These are phyloP conservation scores for Helleia helle DNA, from an alignment of 2,888 invertebrate species.

Conservation along the genomic window DNA sequence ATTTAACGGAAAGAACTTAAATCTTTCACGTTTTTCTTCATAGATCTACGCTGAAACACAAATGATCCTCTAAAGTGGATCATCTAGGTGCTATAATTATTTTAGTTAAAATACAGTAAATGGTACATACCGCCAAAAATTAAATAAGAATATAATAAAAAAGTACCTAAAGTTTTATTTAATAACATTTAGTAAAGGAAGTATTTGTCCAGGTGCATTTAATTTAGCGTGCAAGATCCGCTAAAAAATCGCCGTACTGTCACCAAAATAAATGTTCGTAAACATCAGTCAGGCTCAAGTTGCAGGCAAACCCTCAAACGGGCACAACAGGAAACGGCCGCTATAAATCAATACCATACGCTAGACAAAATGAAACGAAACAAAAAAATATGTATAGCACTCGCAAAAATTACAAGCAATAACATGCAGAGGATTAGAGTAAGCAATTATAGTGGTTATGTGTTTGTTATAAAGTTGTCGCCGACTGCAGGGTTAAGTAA, in stretches of 20 bases:
- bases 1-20: no score
- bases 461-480: constrained; percentile 31
- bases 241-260: not conserved
- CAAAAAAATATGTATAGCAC: constrained; percentile 32
- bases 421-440: constrained; percentile 63
- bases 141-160: no score
- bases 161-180: no score
- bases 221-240: not conserved
- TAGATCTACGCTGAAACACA: no score
- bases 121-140: no score
- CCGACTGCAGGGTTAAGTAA: constrained; percentile 37
- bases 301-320: constrained; percentile 51
- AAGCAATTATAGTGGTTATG: constrained; percentile 32
- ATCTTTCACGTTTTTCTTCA: no score
- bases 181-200: no score
- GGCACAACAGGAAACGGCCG: constrained; percentile 51
- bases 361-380: constrained; percentile 60
- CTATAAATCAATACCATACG: constrained; percentile 51
- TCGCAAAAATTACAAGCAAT: constrained; percentile 71
- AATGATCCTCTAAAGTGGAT: no score
- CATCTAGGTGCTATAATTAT: no score
- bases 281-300: constrained; percentile 36
- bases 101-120: no score
- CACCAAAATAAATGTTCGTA: constrained; percentile 7
- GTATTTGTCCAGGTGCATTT: no score